A percentile compares a stretch with the other conserved stretches of the same genome.
These are phyloP conservation scores for Poecilobothrus nobilitatus DNA, from an alignment of 2,888 invertebrate species.

Conservation along the genomic window DNA sequence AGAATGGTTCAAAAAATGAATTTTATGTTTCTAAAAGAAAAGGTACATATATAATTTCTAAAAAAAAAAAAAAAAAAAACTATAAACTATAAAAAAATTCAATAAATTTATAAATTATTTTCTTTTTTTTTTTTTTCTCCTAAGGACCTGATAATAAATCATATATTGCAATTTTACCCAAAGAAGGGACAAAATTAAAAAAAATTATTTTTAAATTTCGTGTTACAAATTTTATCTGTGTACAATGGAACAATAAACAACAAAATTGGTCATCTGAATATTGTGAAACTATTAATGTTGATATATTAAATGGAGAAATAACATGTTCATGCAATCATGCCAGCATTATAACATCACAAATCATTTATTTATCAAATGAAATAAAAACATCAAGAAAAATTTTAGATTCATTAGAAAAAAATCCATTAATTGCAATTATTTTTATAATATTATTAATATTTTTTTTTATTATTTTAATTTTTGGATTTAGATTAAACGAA, in stretches of 20 bases:
- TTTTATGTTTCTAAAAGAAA: not conserved
- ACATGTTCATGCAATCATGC: not conserved
- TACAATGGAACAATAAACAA: not conserved
- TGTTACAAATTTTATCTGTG: not conserved
- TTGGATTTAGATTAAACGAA: not conserved
- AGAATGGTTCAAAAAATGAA: not conserved
- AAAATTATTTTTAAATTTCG: slow-evolving; percentile 10
- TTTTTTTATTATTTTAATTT: slow-evolving; percentile 8
- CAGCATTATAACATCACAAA: not conserved
- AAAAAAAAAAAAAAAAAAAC: no score
- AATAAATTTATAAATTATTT: no score
- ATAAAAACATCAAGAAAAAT: not conserved
- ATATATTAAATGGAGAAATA: not conserved
- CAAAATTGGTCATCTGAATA: not conserved
- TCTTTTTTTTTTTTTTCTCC: no score
- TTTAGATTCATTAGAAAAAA: not conserved
- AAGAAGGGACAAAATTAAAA: not conserved
- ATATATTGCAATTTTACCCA: slow-evolving; percentile 10
- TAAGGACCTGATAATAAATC: not conserved
- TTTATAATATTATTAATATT: slow-evolving; percentile 8
- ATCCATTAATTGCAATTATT: not conserved
- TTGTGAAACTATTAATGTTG: not conserved
- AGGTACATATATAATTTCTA: not conserved
- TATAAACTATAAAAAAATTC: no score
- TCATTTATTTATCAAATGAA: not conserved